These are phyloP conservation scores for Xenus cinereus DNA, from an alignment of 2,113 vertebrate genomes.

Conservation along the genomic window DNA sequence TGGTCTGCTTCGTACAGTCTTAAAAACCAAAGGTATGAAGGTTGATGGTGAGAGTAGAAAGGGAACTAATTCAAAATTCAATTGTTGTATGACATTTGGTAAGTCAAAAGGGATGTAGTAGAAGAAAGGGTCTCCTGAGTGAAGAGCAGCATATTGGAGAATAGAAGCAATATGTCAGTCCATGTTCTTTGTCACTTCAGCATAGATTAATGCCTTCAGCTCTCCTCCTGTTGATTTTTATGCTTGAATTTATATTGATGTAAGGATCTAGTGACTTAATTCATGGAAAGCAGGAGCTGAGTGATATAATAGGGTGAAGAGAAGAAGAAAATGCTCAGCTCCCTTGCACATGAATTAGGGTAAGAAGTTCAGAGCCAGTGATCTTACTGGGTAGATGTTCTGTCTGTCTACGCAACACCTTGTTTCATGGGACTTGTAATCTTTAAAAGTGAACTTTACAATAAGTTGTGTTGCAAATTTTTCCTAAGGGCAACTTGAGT, in stretches of 20 bases:
- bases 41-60: not conserved
- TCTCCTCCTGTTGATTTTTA: not conserved
- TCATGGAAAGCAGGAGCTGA: not conserved
- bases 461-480: not conserved
- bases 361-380: not conserved
- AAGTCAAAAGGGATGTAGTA: not conserved
- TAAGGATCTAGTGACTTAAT: not conserved
- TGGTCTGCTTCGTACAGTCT: not conserved
- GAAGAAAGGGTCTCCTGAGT: not conserved
- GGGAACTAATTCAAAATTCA: not conserved
- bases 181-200: not conserved
- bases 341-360: not conserved
- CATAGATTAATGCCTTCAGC: not conserved
- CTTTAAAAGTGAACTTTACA: not conserved
- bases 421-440: not conserved
- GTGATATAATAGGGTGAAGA: not conserved
- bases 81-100: not conserved
- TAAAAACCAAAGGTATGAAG: not conserved
- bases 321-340: not conserved
- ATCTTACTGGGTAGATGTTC: not conserved
- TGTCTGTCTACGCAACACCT: not conserved
- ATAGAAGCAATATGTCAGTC: not conserved
- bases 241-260: not conserved
- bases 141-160: not conserved
- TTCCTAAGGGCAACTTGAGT: not conserved